Evolutionary conservation across 2,888 invertebrate species (phyloP).

Genomic region (Drosophila acutilabella): DNA sequence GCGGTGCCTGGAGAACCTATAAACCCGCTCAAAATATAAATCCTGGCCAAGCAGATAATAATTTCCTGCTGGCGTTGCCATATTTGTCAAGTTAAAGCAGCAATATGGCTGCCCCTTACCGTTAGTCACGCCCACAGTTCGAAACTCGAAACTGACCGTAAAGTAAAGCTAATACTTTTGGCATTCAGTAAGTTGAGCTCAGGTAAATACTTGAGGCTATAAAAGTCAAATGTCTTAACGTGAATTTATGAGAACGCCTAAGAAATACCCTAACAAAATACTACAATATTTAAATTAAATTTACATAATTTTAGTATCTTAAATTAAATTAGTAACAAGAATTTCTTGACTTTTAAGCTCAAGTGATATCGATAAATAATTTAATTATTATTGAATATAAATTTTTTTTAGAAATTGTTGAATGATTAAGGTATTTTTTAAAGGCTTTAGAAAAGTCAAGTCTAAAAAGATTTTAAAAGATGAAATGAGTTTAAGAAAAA

Average conservation of each 20-base stretch:
- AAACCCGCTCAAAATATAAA: too few species aligned
- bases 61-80: constrained; percentile 2
- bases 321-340: too few species aligned
- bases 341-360: too few species aligned
- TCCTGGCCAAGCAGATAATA: too few species aligned
- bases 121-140: background rate
- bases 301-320: too few species aligned
- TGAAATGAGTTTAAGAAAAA: background rate
- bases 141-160: background rate
- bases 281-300: too few species aligned
- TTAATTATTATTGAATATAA: too few species aligned
- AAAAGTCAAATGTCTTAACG: background rate
- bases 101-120: constrained; percentile 17
- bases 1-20: background rate
- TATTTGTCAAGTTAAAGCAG: background rate
- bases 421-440: too few species aligned
- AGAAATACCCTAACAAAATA: background rate
- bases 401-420: too few species aligned
- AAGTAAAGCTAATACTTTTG: constrained; percentile 2
- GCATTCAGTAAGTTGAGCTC: background rate
- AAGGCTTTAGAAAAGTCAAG: too few species aligned
- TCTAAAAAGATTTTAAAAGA: too few species aligned
- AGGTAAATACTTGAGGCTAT: constrained; percentile 16
- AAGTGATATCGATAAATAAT: too few species aligned
- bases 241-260: background rate